Percentiles rank a stretch among this genome's conserved stretches.
Evolutionary conservation across 2,888 invertebrate genomes (phyloP).

Genomic region (Drosophila sordidapex): DNA sequence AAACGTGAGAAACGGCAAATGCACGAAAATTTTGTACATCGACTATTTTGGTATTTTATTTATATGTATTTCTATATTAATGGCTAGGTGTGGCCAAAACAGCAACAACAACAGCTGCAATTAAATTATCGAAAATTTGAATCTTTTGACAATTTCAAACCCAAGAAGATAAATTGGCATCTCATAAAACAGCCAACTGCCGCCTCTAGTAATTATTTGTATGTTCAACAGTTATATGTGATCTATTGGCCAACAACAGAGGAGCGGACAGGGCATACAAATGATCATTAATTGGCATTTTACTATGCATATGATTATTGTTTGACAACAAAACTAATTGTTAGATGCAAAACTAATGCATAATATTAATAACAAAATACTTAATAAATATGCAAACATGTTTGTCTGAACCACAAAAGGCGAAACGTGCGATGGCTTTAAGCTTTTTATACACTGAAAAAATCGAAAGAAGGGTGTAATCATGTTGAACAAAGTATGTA

Average conservation of each 20-base stretch:
- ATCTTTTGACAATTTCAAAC: conserved; percentile 47
- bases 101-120: conserved; percentile 34
- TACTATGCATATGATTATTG: background rate
- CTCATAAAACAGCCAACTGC: conserved; percentile 23
- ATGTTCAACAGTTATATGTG: conserved; percentile 21
- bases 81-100: conserved; percentile 62
- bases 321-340: conserved; percentile 26
- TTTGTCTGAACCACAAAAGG: conserved; percentile 4
- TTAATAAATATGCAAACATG: conserved; percentile 23
- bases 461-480: background rate
- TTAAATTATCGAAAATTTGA: conserved; percentile 65
- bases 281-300: conserved; percentile 4
- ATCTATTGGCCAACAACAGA: conserved; percentile 30
- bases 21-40: conserved; percentile 73
- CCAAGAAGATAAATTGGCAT: conserved; percentile 10
- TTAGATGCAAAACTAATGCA: conserved; percentile 9
- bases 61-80: conserved; percentile 58
- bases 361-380: background rate
- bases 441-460: background rate
- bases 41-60: conserved; percentile 46
- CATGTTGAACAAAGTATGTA: background rate
- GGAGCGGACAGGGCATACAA: conserved; percentile 13
- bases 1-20: conserved; percentile 66
- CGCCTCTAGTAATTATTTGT: conserved; percentile 12
- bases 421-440: background rate